Conservation (phyloP, 1,140 invertebrate species). For the Calosoma granatense region DNA sequence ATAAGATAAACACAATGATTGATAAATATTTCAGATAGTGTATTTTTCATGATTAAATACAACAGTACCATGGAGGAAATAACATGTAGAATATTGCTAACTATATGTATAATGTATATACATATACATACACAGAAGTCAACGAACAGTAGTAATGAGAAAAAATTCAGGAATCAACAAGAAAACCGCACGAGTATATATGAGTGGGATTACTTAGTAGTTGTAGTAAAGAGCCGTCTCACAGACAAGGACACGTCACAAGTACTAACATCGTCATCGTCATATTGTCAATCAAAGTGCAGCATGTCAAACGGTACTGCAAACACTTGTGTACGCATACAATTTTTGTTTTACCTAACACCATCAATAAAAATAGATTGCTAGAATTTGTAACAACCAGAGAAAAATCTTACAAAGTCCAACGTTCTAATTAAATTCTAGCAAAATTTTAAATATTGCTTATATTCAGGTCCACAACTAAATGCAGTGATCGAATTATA, state of each 20-base stretch:
- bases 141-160: background rate
- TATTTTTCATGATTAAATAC: conserved; percentile 7
- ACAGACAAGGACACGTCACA: background rate
- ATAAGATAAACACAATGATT: background rate
- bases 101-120: background rate
- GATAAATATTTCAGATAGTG: conserved; percentile 8
- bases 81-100: conserved; percentile 8
- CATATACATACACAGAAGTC: background rate
- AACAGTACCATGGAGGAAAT: background rate
- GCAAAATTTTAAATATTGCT: background rate
- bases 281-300: conserved; percentile 4
- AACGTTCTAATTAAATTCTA: too few species aligned
- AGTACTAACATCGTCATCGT: background rate
- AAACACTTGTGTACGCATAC: too few species aligned
- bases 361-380: conserved; percentile 4
- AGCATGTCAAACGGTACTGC: background rate
- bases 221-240: too few species aligned
- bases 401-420: background rate
- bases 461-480: background rate
- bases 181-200: conserved; percentile 1
- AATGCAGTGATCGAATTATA: background rate
- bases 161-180: conserved; percentile 2
- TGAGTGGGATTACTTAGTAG: too few species aligned
- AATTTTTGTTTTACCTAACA: background rate
- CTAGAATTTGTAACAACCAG: background rate